Conservation (phyloP, 2,888 invertebrate genomes). For the Limenitis camilla region DNA sequence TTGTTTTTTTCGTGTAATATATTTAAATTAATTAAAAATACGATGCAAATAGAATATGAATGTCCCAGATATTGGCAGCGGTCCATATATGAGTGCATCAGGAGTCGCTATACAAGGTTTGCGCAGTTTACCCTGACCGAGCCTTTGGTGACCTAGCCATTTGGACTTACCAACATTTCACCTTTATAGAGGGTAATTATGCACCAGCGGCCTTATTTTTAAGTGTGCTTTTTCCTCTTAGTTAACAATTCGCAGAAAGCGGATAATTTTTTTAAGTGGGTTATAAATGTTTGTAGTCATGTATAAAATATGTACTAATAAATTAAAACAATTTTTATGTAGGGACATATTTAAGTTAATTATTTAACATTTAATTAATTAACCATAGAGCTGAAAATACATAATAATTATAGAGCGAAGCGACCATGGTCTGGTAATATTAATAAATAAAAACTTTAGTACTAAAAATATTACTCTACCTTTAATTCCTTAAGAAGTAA, state of each 20-base stretch:
- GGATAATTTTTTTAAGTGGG: not conserved
- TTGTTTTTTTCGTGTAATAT: not conserved
- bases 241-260: slow-evolving; percentile 8
- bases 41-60: slow-evolving; percentile 3
- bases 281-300: too few relatives aligned
- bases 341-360: too few relatives aligned
- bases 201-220: slow-evolving; percentile 10
- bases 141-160: slow-evolving; percentile 15
- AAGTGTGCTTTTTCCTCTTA: slow-evolving; percentile 15
- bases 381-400: too few relatives aligned
- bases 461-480: too few relatives aligned
- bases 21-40: slow-evolving; percentile 3
- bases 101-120: slow-evolving; percentile 31
- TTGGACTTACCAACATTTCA: slow-evolving; percentile 22
- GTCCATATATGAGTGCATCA: slow-evolving; percentile 25
- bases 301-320: too few relatives aligned
- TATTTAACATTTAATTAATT: too few relatives aligned
- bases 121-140: slow-evolving; percentile 41
- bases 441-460: too few relatives aligned
- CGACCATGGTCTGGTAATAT: too few relatives aligned
- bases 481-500: too few relatives aligned
- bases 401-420: too few relatives aligned
- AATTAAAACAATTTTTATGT: too few relatives aligned
- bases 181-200: slow-evolving; percentile 21
- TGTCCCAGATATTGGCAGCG: slow-evolving; percentile 23